Evolutionary conservation across 2,797 vertebrate species (phyloP), one percentile per base, ranked within the genome.

Genomic region (Merluccius polli): DNA sequence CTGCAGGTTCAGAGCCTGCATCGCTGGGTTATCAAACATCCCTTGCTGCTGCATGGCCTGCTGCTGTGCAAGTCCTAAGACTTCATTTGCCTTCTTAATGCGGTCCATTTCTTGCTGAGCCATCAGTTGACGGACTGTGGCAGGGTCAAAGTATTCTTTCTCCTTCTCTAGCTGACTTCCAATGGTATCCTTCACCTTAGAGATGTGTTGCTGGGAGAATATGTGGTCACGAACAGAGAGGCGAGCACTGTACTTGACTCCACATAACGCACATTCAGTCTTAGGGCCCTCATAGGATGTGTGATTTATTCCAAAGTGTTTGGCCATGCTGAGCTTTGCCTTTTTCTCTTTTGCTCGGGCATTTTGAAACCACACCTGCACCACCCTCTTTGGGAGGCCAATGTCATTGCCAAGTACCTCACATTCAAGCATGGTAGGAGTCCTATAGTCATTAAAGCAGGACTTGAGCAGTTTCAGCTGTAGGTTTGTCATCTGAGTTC

Each of bases 311-410:
- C 97, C 98, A 82, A 99, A 99, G 93, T 99, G 98, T 93, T 99
- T 99, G 89, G 98, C 98, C 98, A 99, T 99, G 91, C 96, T 99
- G 85, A 99, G 94, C 90, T 99, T 99, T 80, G 97, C 94, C 92
- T 99, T 99, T 93, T 99, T 99, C 89, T 99, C 98, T 91, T 99
- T 99, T 36, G 98, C 97, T 87, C 98, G 95, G 77, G 98, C 98
- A 91, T 99, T 99, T 93, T 99, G 98, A 94, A 99, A 99, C 98
- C 98, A 99, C 89, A 99, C 98, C 93, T 99, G 98, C 91, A 99
- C 98, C 77, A 99, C 98, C 94, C 98, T 96, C 94, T 99, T 99
- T 95, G 98, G 98, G 94, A 99, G 96, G 95, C 98, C 98, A 90
- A 99, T 98, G 21, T 99, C 98, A 93, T 98, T 99, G 90, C 98